Evolutionary conservation across 2,797 vertebrate genomes (phyloP), one percentile per base, ranked within the genome.

Genomic region (Sebastes glaucus): DNA sequence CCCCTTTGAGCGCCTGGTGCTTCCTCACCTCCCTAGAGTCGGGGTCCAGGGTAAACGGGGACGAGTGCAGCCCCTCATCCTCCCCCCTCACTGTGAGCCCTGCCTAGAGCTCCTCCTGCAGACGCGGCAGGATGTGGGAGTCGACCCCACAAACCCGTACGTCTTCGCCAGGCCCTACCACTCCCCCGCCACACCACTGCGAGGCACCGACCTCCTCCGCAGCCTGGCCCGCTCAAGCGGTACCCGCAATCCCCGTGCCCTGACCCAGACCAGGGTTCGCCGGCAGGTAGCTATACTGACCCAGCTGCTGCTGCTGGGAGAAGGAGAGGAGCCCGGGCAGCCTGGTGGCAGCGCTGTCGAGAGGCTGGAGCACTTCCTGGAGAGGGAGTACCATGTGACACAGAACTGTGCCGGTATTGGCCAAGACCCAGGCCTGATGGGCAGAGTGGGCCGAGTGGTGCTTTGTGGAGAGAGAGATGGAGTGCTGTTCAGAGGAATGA

Each of bases 401-500:
- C 96, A 96, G 88, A 94, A 94, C 90, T 96, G 96, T 22, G 91
- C 94, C 0, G 92, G 94, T 5, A 96, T 96, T 33, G 94, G 95
- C 72, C 96, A 96, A 84, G 96, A 96, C 88, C 95, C 96, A 0
- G 95, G 95, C 59, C 90, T 96, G 80, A 96, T 96, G 96, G 96
- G 95, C 11, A 86, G 95, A 57, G 95, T 96, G 62, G 96, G 95
- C 56, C 85, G 96, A 8, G 96, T 96, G 0, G 96, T 96, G 38
- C 94, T 96, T 6, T 96, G 96, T 23, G 96, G 96, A 33, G 96
- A 96, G 86, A 91, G 96, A 77, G 96, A 96, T 5, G 96, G 96
- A 11, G 96, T 96, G 11, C 89, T 96, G 74, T 96, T 96, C 88
- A 93, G 95, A 81, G 96, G 96, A 66, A 96, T 96, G 96, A 96